phyloP scores from a whole-genome alignment of 2,113 vertebrate genomes.

The Carassius auratus region DNA sequence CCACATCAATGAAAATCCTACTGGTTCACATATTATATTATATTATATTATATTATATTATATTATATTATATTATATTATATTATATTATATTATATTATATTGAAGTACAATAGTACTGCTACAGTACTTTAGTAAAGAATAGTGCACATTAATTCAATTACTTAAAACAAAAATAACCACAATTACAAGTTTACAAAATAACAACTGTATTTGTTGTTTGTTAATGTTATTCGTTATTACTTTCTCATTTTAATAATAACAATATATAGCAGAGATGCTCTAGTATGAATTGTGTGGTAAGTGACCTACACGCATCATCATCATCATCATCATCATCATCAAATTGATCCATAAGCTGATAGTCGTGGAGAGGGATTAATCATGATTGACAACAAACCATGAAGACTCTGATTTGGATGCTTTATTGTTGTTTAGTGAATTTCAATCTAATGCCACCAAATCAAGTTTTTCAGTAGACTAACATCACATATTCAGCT shows the following conservation, averaged over 20 bases:
- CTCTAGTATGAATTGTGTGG: not conserved
- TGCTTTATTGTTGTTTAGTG: not conserved
- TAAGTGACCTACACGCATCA: not conserved
- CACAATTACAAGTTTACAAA: not conserved
- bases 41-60: too few relatives aligned
- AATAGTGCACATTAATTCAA: not conserved
- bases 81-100: too few relatives aligned
- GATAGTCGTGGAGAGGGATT: not conserved
- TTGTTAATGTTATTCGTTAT: not conserved
- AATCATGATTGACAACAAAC: not conserved
- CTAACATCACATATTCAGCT: not conserved
- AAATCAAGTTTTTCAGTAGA: not conserved
- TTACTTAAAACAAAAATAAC: not conserved
- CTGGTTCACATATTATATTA: too few relatives aligned
- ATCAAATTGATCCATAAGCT: not conserved
- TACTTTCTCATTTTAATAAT: not conserved
- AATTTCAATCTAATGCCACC: not conserved
- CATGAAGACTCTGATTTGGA: not conserved
- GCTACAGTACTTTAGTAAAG: too few relatives aligned
- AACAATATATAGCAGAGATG: not conserved
- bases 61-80: too few relatives aligned
- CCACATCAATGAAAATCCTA: too few relatives aligned
- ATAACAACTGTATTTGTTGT: not conserved
- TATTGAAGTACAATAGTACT: too few relatives aligned
- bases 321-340: not conserved